Conservation (phyloP, 1,140 invertebrate genomes). For the Cotesia glomerata region DNA sequence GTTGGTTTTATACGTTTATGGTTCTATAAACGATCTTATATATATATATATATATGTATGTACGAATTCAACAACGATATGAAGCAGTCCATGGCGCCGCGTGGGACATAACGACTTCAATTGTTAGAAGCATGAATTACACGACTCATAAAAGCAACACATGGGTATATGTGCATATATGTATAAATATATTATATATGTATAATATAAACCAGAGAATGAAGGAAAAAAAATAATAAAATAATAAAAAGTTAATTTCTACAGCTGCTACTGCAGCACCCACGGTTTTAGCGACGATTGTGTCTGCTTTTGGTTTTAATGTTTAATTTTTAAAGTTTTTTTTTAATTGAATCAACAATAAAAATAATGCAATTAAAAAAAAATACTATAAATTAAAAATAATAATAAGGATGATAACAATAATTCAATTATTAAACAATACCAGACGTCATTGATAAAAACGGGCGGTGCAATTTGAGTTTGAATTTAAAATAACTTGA, state of each 20-base stretch:
- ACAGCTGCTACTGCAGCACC: constrained; percentile 27
- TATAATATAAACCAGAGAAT: constrained; percentile 2
- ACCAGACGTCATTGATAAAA: background rate
- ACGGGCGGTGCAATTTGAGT: background rate
- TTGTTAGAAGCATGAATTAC: constrained; percentile 36
- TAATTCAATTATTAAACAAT: too few relatives aligned
- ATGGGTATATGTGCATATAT: constrained; percentile 18
- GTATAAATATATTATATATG: background rate
- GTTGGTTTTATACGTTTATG: background rate
- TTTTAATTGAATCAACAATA: background rate
- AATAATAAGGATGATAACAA: background rate
- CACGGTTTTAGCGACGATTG: constrained; percentile 23
- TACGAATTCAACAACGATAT: constrained; percentile 19
- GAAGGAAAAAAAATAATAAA: background rate
- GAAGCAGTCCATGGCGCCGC: constrained; percentile 8
- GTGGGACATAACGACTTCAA: constrained; percentile 32
- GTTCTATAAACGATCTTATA: constrained; percentile 12
- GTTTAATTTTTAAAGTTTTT: background rate
- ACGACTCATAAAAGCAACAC: constrained; percentile 26
- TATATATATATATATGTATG: constrained; percentile 10
- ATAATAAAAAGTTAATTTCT: constrained; percentile 31
- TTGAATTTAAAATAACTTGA: background rate
- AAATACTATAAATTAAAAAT: background rate
- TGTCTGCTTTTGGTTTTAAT: constrained; percentile 26
- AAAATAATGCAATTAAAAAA: constrained; percentile 4